Evolutionary conservation across 2,888 invertebrate species (phyloP).

Genomic region (Spilosoma lubricipeda): DNA sequence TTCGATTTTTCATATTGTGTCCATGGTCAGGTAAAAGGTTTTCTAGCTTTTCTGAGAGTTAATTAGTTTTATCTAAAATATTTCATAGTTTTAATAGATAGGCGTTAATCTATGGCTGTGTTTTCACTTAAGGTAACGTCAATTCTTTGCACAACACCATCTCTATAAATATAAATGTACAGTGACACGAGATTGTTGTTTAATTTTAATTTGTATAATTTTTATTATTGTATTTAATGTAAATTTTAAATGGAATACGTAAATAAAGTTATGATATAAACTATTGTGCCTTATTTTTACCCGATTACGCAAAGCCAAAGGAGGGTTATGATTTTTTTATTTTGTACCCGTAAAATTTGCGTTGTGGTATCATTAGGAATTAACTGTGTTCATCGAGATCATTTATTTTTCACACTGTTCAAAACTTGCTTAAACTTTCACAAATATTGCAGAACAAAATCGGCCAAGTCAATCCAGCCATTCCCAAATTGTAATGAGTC

Average conservation of each 20-base stretch:
- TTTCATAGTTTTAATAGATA: constrained; percentile 56
- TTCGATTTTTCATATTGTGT: neutral
- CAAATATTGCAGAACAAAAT: too few species aligned
- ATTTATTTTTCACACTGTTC: too few species aligned
- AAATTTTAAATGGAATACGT: constrained; percentile 80
- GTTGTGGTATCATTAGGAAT: too few species aligned
- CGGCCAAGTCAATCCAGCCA: too few species aligned
- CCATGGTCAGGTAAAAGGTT: constrained; percentile 26
- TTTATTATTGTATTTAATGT: constrained; percentile 69
- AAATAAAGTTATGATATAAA: constrained; percentile 75
- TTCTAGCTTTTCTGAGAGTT: constrained; percentile 56
- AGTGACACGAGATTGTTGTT: constrained; percentile 73
- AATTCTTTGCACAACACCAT: constrained; percentile 85
- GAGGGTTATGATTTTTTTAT: too few species aligned
- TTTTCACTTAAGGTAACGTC: constrained; percentile 85
- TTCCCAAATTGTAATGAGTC: too few species aligned
- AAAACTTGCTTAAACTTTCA: too few species aligned
- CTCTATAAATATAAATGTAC: constrained; percentile 78
- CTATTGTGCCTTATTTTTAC: too few species aligned
- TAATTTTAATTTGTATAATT: constrained; percentile 59
- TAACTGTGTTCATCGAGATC: too few species aligned
- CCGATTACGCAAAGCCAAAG: too few species aligned
- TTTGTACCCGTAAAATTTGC: too few species aligned
- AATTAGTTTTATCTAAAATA: constrained; percentile 61
- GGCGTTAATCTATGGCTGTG: constrained; percentile 84